phyloP scores from a whole-genome alignment of 1,140 invertebrate species.

The Hycleus phaleratus region DNA sequence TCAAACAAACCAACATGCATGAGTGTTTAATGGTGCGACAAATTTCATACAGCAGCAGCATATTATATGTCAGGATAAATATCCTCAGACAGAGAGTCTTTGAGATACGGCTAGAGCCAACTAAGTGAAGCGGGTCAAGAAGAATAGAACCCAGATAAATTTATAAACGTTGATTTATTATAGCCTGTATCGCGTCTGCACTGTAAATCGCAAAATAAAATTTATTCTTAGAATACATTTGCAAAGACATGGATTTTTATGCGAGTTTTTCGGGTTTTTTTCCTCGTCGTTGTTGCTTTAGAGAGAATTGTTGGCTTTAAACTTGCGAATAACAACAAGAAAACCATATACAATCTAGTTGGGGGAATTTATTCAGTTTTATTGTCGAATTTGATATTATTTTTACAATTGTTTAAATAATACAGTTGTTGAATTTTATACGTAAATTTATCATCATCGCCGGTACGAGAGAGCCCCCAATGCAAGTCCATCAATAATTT shows the following conservation, averaged over 20 bases:
- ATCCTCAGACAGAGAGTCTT: conserved; percentile 29
- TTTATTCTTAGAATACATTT: conserved; percentile 27
- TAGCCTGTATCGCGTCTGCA: conserved; percentile 30
- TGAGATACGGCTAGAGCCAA: conserved; percentile 32
- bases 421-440: not conserved
- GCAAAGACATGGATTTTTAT: conserved; percentile 11
- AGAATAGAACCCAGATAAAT: conserved; percentile 36
- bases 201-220: conserved; percentile 32
- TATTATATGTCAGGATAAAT: conserved; percentile 38
- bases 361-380: no score
- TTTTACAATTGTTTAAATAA: no score
- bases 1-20: conserved; percentile 28
- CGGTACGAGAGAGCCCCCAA: not conserved
- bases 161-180: conserved; percentile 36
- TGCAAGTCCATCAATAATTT: conserved; percentile 21
- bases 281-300: no score
- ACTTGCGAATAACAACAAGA: no score
- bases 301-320: no score
- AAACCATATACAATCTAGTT: no score
- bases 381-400: no score
- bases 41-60: conserved; percentile 37
- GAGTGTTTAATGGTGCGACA: conserved; percentile 38
- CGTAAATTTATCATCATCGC: conserved; percentile 27
- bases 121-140: conserved; percentile 36
- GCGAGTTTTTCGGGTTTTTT: no score